Evolutionary conservation across 1,140 invertebrate species (phyloP).

Genomic region (Brachionus calyciflorus): DNA sequence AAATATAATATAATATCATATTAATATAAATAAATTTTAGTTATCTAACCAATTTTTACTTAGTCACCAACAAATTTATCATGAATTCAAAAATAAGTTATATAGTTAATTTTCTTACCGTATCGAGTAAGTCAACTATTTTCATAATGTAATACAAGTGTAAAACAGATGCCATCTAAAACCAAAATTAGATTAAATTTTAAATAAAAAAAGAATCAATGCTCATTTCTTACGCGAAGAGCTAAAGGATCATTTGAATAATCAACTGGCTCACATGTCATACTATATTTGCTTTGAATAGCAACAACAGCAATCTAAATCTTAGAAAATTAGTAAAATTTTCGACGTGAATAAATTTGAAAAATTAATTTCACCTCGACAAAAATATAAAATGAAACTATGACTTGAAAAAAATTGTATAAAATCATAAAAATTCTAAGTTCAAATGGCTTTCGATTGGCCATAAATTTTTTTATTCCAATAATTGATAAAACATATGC

Average conservation of each 20-base stretch:
- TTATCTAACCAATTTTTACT: no score
- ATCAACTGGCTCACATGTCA: slow-evolving; percentile 53
- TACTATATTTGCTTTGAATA: slow-evolving; percentile 51
- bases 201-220: neutral
- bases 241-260: slow-evolving; percentile 48
- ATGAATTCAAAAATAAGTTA: no score
- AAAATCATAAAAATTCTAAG: slow-evolving; percentile 52
- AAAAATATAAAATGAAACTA: slow-evolving; percentile 53
- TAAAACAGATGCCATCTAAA: slow-evolving; percentile 48
- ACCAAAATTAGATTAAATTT: neutral
- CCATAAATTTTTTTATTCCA: slow-evolving; percentile 55
- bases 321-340: neutral
- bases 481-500: slow-evolving; percentile 48
- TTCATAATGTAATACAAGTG: slow-evolving; percentile 51
- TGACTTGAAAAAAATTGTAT: slow-evolving; percentile 56
- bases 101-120: no score
- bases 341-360: neutral
- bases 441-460: slow-evolving; percentile 52
- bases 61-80: no score
- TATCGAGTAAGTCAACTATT: slow-evolving; percentile 50
- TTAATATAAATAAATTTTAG: no score
- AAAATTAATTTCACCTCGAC: slow-evolving; percentile 48
- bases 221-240: slow-evolving; percentile 48
- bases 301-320: slow-evolving; percentile 52
- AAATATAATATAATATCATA: no score